phyloP scores from a whole-genome alignment of 2,888 invertebrate species.

The Dasysyrphus albostriatus region DNA sequence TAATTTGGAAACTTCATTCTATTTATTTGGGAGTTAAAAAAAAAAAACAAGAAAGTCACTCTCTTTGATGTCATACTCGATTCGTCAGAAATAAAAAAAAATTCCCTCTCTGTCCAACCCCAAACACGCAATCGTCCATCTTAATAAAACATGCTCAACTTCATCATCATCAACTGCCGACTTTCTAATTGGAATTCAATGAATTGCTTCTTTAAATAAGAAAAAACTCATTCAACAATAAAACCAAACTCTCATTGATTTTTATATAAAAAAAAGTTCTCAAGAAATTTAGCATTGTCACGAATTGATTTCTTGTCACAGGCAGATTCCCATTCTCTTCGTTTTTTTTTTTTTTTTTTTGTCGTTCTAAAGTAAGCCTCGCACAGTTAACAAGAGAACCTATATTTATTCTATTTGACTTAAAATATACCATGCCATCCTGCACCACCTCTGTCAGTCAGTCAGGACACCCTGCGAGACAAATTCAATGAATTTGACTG shows the following conservation, averaged over 20 bases:
- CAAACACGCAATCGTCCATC: slow-evolving; percentile 10
- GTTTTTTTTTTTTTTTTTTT: background rate
- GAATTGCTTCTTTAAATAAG: slow-evolving; percentile 56
- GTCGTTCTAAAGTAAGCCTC: background rate
- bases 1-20: background rate
- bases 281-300: slow-evolving; percentile 63
- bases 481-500: slow-evolving; percentile 60
- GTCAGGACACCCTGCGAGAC: slow-evolving; percentile 9
- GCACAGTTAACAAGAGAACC: slow-evolving; percentile 12
- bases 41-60: slow-evolving; percentile 34
- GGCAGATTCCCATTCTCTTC: slow-evolving; percentile 1
- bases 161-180: slow-evolving; percentile 33
- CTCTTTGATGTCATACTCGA: slow-evolving; percentile 45
- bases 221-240: slow-evolving; percentile 12
- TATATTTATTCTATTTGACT: slow-evolving; percentile 47
- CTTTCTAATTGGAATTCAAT: slow-evolving; percentile 70
- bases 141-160: slow-evolving; percentile 35
- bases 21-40: background rate
- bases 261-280: background rate
- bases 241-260: slow-evolving; percentile 6
- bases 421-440: slow-evolving; percentile 36
- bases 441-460: slow-evolving; percentile 17
- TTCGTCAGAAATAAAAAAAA: slow-evolving; percentile 32
- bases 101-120: background rate
- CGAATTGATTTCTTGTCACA: slow-evolving; percentile 56